A percentile compares a stretch with the other conserved stretches of the same genome.
Evolutionary conservation across 1,140 invertebrate genomes (phyloP).

Genomic region (Drosophila sp.): DNA sequence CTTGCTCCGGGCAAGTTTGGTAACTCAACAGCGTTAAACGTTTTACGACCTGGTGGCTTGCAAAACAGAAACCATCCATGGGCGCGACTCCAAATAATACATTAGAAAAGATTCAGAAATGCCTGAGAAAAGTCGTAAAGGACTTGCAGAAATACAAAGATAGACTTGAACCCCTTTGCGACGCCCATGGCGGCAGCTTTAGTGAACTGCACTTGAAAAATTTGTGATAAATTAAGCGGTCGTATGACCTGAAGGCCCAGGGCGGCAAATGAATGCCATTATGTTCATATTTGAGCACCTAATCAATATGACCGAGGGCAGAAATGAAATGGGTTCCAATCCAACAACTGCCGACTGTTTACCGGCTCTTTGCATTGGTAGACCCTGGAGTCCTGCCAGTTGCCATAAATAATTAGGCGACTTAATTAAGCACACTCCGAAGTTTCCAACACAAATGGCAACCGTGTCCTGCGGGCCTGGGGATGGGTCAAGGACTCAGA

Average conservation of each 20-base stretch:
- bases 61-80: constrained; percentile 36
- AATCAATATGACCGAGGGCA: constrained; percentile 61
- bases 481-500: not conserved
- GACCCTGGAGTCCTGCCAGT: constrained; percentile 20
- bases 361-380: constrained; percentile 22
- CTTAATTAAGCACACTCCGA: constrained; percentile 54
- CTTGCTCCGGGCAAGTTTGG: constrained; percentile 19
- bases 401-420: constrained; percentile 67
- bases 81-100: constrained; percentile 1
- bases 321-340: constrained; percentile 15
- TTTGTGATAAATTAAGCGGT: not conserved
- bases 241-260: constrained; percentile 26
- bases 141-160: not conserved
- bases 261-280: constrained; percentile 36
- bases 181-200: not conserved
- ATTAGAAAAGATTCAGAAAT: not conserved
- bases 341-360: constrained; percentile 27
- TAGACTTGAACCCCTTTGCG: not conserved
- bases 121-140: too few relatives aligned
- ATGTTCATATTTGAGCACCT: constrained; percentile 60
- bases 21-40: constrained; percentile 59
- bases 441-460: constrained; percentile 1
- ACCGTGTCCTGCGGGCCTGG: constrained; percentile 2
- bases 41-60: constrained; percentile 52
- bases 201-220: constrained; percentile 32